A percentile compares a stretch with the other conserved stretches of the same genome.
phyloP scores from a whole-genome alignment of 1,140 invertebrate genomes.

The Drusus annulatus region DNA sequence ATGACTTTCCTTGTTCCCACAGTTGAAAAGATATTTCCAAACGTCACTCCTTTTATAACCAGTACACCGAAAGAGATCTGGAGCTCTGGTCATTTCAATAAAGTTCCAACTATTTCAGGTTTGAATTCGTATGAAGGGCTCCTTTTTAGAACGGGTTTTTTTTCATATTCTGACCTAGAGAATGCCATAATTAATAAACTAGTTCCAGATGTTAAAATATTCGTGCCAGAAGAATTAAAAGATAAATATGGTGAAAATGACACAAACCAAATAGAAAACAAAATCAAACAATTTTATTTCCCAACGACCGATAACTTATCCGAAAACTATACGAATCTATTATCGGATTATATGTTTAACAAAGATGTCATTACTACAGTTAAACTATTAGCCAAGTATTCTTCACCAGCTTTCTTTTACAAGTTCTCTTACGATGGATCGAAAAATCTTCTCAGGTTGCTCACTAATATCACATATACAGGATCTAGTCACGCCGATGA shows the following conservation, averaged over 20 bases:
- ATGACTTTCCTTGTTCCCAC: constrained; percentile 9
- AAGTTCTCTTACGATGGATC: constrained; percentile 66
- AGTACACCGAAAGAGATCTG: constrained; percentile 48
- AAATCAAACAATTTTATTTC: constrained; percentile 49
- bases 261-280: background rate
- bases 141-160: constrained; percentile 1
- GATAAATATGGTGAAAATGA: background rate
- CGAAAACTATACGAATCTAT: constrained; percentile 26
- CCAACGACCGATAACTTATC: background rate
- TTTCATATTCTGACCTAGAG: background rate
- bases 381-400: background rate
- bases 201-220: background rate
- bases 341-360: constrained; percentile 37
- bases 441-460: constrained; percentile 65
- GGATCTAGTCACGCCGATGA: constrained; percentile 67
- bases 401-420: constrained; percentile 63
- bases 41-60: constrained; percentile 49
- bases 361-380: background rate
- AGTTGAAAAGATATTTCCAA: constrained; percentile 48
- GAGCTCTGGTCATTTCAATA: constrained; percentile 50
- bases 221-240: background rate
- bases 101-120: constrained; percentile 55
- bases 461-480: constrained; percentile 61
- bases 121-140: constrained; percentile 55
- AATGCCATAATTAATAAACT: background rate